phyloP scores from a whole-genome alignment of 2,797 vertebrate species.

The Perodicticus potto region DNA sequence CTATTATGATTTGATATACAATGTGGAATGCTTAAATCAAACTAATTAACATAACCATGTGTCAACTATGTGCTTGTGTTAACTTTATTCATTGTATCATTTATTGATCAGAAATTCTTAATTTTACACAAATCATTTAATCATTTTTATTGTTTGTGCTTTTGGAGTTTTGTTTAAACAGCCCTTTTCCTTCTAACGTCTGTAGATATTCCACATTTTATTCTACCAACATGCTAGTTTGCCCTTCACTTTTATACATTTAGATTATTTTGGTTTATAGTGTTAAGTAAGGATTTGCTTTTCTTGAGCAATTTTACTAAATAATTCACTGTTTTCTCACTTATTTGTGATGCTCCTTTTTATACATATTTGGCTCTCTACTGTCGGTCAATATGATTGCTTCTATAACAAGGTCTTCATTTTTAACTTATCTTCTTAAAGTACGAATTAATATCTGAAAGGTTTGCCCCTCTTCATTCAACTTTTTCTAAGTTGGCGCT shows the following conservation, averaged over 20 bases:
- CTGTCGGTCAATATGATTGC: not conserved
- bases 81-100: not conserved
- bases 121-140: not conserved
- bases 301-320: not conserved
- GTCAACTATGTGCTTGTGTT: not conserved
- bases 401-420: not conserved
- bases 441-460: not conserved
- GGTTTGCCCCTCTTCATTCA: not conserved
- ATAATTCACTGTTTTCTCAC: not conserved
- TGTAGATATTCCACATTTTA: not conserved
- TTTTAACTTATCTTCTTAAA: not conserved
- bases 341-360: not conserved
- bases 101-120: not conserved
- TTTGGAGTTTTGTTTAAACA: slow-evolving; percentile 22
- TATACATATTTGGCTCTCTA: not conserved
- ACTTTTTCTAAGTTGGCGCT: not conserved
- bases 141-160: not conserved
- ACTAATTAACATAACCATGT: not conserved
- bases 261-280: not conserved
- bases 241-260: not conserved
- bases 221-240: not conserved
- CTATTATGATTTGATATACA: too few species aligned
- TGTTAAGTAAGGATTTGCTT: slow-evolving; percentile 6
- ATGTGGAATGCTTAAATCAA: too few species aligned
- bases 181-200: not conserved